Evolutionary conservation across 1,140 invertebrate genomes (phyloP).

Genomic region (Drosophila bipectinata): DNA sequence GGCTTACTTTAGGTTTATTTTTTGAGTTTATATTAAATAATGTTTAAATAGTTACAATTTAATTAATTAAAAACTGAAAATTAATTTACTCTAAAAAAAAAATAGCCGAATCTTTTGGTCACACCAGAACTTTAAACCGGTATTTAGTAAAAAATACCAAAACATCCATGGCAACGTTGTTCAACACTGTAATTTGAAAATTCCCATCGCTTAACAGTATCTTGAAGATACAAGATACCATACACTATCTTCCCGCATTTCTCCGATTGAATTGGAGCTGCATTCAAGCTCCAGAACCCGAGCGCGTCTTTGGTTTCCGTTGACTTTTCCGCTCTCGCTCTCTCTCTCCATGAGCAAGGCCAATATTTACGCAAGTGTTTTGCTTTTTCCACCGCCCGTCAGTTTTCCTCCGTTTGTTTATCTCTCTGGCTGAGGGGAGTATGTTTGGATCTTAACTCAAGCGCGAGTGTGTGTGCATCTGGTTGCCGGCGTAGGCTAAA

Average conservation of each 20-base stretch:
- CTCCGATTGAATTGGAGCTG: conserved; percentile 4
- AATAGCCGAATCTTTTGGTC: too few relatives aligned
- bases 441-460: conserved; percentile 10
- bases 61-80: too few relatives aligned
- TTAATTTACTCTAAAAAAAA: too few relatives aligned
- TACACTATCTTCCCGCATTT: conserved; percentile 13
- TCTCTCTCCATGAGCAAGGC: conserved; percentile 3
- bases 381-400: conserved; percentile 24
- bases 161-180: background rate
- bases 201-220: background rate
- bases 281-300: conserved; percentile 14
- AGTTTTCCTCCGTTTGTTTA: conserved; percentile 46
- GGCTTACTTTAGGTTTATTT: too few relatives aligned
- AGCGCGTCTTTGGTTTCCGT: conserved; percentile 4
- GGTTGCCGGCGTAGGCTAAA: conserved; percentile 55
- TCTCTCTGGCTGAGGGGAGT: background rate
- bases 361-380: conserved; percentile 75
- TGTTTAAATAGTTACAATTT: too few relatives aligned
- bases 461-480: conserved; percentile 11
- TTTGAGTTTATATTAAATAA: too few relatives aligned
- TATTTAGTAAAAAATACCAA: background rate
- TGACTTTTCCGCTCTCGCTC: background rate
- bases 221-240: background rate
- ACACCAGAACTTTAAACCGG: too few relatives aligned
- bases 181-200: background rate